Base-by-base conservation (phyloP, 1,140 invertebrate species). In the Heliconius congener region DNA sequence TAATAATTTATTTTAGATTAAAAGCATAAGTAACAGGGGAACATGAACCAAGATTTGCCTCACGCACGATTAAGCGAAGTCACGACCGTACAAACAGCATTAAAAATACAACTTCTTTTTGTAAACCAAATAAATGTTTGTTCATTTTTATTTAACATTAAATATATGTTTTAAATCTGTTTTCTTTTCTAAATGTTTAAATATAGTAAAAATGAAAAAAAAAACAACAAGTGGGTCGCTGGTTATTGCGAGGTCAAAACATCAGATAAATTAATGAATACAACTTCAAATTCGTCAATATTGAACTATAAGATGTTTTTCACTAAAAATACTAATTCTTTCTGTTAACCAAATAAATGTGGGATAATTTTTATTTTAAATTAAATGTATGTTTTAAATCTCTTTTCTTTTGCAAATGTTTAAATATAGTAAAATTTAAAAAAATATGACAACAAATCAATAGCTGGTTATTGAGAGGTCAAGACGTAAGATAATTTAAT, bases 21-120 rank as follows among this genome's bases (percentile, higher is more conserved):
- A 60, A 66, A 66, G 60, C 27, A 66, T 66, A 66, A 66, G 60
- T 66, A 66, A 27, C 84, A 79, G 80, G 82, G 80, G 80, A 81
- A 50, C 37, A 70, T 72, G 85, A 60, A 86, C 85, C 84, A 88
- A 87, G 90, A 89, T 88, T 88, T 86, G 84, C 81, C 88, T 86
- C 88, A 92, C 90, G 91, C 89, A 90, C 88, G 91, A 90, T 85
- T 90, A 86, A 76, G 79, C 83, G 88, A 86, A 85, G 82, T 89
- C 88, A 91, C 86, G 88, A 90, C 84, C 87, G 77, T 83, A 74
- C 73, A 86, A 87, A 87, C 85, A 86, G 82, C 85, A 87, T 82
- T 84, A 77, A 55, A 79, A 70, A 27, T 78, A 66, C n/a, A 30
- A 66, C 60, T 66, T 66, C 34, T 74, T 30, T 52, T 42, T 75